These are phyloP conservation scores for Drosophila silvestris DNA, from an alignment of 2,888 invertebrate genomes.

Conservation along the genomic window DNA sequence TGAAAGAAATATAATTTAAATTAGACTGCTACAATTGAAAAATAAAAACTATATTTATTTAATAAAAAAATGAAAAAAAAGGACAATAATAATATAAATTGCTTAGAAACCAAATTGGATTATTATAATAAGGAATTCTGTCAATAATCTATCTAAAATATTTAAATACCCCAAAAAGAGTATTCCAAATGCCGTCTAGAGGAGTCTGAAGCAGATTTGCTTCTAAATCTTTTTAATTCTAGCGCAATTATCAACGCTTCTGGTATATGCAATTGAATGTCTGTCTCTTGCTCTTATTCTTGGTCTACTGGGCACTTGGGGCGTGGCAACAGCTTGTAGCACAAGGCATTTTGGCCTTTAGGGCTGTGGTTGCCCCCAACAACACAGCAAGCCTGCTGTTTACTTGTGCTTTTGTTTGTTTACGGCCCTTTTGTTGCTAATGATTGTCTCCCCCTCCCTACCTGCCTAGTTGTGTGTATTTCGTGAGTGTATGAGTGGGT, in stretches of 20 bases:
- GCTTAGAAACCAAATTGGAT: not conserved
- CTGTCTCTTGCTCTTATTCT: not conserved
- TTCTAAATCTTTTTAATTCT: conserved; percentile 67
- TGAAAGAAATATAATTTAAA: not conserved
- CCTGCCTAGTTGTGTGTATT: conserved; percentile 5
- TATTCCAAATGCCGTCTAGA: conserved; percentile 15
- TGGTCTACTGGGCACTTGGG: not conserved
- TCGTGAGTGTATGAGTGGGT: conserved; percentile 11
- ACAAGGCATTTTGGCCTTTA: conserved; percentile 41
- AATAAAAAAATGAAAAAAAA: not conserved
- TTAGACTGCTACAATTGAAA: not conserved
- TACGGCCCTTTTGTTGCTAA: conserved; percentile 68
- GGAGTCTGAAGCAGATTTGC: conserved; percentile 22
- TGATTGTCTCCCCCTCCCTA: conserved; percentile 58
- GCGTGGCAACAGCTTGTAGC: conserved; percentile 56
- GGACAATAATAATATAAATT: not conserved
- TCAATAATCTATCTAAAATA: not conserved
- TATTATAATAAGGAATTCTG: not conserved
- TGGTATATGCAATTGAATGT: conserved; percentile 72
- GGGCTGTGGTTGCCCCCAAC: conserved; percentile 44
- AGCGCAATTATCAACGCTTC: conserved; percentile 65
- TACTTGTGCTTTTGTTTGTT: conserved; percentile 61
- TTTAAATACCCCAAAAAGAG: not conserved
- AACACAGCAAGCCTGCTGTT: conserved; percentile 33
- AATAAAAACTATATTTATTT: not conserved